Base-by-base conservation (phyloP, 2,797 vertebrate species). In the Onychomys leucogaster region DNA sequence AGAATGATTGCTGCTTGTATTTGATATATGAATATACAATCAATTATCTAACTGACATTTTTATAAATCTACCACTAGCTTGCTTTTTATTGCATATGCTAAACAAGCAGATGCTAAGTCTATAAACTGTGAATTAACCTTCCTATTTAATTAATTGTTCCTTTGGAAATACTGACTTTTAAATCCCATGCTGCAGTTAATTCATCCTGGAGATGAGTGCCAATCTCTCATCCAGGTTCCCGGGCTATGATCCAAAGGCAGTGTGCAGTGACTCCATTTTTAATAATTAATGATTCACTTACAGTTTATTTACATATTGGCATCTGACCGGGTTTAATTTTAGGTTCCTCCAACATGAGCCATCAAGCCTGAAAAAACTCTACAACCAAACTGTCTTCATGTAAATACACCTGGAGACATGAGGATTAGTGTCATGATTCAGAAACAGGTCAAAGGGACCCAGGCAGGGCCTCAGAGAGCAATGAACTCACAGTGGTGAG, bases 101-200 rank as follows among this genome's bases (percentile, higher is more conserved):
- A 85, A 83, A 76, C 67, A 96, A 77, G 94, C 96, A 97, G 96
- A 97, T 97, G 97, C 91, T 94, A 96, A 25, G 3, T 96, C 96
- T 96, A 49, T 89, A 98, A 97, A 97, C 65, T 93, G 91, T 91
- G 78, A 97, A 88, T 77, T 97, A 96, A 82, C 71, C 78, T 97
- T 82, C 76, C 71, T 96, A 94, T 97, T 98, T 69, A 97, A 97
- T 97, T 97, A 97, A 98, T 96, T 97, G 94, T 96, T 93, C 96
- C 96, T 97, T 97, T 96, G 84, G 59, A 97, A 97, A 95, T 81
- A 89, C 76, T 69, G 11, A 69, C 32, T 94, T 95, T 96, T 94
- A 95, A 96, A 92, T 85, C 63, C 75, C 4, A 0, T n/a, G 52
- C n/a, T 94, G 78, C 34, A 49, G 43, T 92, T 95, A 86, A 93